Conservation (phyloP, 1,140 invertebrate genomes). For the Campoletis sonorensis region DNA sequence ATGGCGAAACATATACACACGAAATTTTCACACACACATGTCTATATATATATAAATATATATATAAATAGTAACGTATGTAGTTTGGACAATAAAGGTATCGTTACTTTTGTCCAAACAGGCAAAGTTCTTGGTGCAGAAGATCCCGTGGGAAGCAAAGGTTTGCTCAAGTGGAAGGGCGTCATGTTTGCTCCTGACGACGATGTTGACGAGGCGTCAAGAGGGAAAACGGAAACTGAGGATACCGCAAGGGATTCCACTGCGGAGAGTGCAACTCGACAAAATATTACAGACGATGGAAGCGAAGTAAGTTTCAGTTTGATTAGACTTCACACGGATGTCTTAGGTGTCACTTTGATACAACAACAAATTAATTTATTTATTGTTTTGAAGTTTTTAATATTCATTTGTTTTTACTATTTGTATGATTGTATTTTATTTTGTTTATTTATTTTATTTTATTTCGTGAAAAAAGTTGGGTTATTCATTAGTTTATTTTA, state of each 20-base stretch:
- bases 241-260: conserved; percentile 59
- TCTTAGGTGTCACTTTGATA: not conserved
- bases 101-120: conserved; percentile 43
- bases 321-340: not conserved
- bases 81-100: too few species aligned
- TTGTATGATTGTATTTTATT: not conserved
- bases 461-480: too few species aligned
- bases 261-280: conserved; percentile 47
- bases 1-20: not conserved
- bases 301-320: conserved; percentile 47
- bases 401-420: not conserved
- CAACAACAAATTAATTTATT: too few species aligned
- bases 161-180: conserved; percentile 86
- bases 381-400: not conserved
- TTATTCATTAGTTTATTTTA: too few species aligned
- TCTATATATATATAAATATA: too few species aligned
- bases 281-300: conserved; percentile 46
- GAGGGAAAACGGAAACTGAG: conserved; percentile 52
- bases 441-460: too few species aligned
- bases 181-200: conserved; percentile 84
- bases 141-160: conserved; percentile 75
- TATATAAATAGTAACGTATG: too few species aligned
- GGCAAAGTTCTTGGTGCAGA: conserved; percentile 68
- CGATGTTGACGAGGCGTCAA: conserved; percentile 63
- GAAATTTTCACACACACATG: too few species aligned